These are phyloP conservation scores for Nephrotoma appendiculata DNA, from an alignment of 2,888 invertebrate species.

Conservation along the genomic window DNA sequence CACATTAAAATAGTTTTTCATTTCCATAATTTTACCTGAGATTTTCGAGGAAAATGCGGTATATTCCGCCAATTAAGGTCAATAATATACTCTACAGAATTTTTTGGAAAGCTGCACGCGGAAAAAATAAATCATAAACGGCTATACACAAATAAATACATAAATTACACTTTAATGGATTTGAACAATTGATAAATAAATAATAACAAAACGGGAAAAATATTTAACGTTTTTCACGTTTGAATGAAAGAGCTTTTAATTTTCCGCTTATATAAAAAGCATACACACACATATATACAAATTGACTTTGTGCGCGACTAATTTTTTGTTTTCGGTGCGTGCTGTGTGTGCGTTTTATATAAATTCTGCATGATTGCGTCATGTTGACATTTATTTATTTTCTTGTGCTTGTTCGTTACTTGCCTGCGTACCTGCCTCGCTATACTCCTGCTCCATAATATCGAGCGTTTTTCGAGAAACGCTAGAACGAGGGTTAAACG, in stretches of 20 bases:
- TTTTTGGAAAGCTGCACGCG: too few relatives aligned
- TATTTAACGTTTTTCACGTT: neutral
- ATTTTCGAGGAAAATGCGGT: too few relatives aligned
- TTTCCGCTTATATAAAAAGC: neutral
- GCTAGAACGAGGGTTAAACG: neutral
- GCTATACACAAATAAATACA: too few relatives aligned
- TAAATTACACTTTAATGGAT: too few relatives aligned
- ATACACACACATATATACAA: neutral
- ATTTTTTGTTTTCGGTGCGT: neutral
- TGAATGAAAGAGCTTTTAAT: neutral
- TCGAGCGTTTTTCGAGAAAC: neutral
- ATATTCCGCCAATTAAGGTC: too few relatives aligned
- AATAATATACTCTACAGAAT: too few relatives aligned
- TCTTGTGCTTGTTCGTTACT: neutral
- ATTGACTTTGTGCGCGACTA: neutral
- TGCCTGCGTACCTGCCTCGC: neutral
- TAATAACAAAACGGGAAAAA: too few relatives aligned
- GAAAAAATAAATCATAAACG: too few relatives aligned
- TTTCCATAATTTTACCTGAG: too few relatives aligned
- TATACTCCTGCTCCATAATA: neutral
- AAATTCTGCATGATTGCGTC: neutral
- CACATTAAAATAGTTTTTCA: too few relatives aligned
- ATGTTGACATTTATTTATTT: neutral
- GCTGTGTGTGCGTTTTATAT: neutral
- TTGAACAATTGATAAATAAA: too few relatives aligned